A percentile compares a stretch with the other conserved stretches of the same genome.
Conservation (phyloP, 2,113 vertebrate species). For the Protomyctophum bolini region DNA sequence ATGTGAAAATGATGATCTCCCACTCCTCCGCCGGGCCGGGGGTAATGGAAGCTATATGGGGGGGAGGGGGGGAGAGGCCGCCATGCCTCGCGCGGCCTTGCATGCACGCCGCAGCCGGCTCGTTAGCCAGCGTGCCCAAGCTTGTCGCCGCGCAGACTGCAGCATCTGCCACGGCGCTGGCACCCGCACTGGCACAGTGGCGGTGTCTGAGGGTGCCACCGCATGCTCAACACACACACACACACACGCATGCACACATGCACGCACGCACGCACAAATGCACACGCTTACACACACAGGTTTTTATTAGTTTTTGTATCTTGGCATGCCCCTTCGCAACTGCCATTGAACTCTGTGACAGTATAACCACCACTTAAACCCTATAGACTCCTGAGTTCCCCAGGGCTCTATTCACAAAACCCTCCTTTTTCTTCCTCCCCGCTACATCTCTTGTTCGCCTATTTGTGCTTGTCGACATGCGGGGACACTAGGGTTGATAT, state of each 20-base stretch:
- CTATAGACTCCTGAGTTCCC: too few relatives aligned
- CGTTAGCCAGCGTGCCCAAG: conserved; percentile 63
- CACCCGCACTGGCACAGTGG: neutral
- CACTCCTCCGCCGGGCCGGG: conserved; percentile 57
- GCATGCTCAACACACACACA: conserved; percentile 21
- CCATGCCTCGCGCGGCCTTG: conserved; percentile 58
- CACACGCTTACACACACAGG: too few relatives aligned
- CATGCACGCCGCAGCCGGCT: conserved; percentile 60
- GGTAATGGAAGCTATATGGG: conserved; percentile 69
- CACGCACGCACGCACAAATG: too few relatives aligned
- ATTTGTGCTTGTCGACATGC: too few relatives aligned
- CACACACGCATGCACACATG: neutral
- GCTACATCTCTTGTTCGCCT: too few relatives aligned
- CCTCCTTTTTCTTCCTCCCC: too few relatives aligned
- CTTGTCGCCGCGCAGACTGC: conserved; percentile 52
- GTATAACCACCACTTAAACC: too few relatives aligned
- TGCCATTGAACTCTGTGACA: too few relatives aligned
- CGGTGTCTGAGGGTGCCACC: conserved; percentile 14
- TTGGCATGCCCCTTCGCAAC: too few relatives aligned
- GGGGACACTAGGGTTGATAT: too few relatives aligned
- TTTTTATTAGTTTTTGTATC: too few relatives aligned
- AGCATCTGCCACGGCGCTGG: conserved; percentile 53
- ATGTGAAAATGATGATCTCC: conserved; percentile 73
- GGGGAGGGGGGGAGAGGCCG: conserved; percentile 33
- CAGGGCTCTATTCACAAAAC: too few relatives aligned